A percentile compares a stretch with the other conserved stretches of the same genome.
These are phyloP conservation scores for Emydoidea blandingii DNA, from an alignment of 2,797 vertebrate species.

Conservation along the genomic window DNA sequence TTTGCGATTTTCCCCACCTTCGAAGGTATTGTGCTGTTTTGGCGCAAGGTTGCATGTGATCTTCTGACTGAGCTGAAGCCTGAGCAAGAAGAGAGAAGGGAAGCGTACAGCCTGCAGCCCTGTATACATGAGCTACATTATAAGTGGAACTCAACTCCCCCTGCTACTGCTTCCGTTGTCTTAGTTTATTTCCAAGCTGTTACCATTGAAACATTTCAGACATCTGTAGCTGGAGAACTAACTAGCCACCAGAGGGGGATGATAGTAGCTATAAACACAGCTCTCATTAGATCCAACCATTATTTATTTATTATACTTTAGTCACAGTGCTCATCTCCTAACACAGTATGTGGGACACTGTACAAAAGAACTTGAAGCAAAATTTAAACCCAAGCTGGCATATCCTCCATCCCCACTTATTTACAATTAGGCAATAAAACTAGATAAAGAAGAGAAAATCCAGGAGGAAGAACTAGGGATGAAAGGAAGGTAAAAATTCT, in stretches of 20 bases:
- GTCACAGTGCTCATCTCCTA: neutral
- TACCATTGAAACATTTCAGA: rapidly evolving
- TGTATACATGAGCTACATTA: neutral
- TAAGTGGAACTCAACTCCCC: neutral
- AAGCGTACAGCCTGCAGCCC: neutral
- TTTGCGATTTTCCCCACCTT: neutral
- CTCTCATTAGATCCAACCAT: neutral
- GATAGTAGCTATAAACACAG: neutral
- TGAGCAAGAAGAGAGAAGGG: neutral
- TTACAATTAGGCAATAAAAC: neutral
- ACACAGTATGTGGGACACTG: neutral
- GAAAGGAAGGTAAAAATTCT: neutral
- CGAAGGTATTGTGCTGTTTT: neutral
- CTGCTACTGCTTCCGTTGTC: neutral
- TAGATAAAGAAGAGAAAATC: neutral
- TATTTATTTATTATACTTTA: neutral
- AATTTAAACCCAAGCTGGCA: neutral
- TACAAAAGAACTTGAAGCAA: neutral
- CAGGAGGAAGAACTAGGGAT: neutral
- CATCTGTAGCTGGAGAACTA: neutral
- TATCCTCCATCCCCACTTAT: neutral
- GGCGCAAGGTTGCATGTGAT: neutral
- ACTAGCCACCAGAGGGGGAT: neutral
- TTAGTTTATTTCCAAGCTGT: neutral
- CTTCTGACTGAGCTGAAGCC: neutral